A percentile compares a stretch with the other conserved stretches of the same genome.
Evolutionary conservation across 2,888 invertebrate genomes (phyloP).

Genomic region (Ligdia adustata): DNA sequence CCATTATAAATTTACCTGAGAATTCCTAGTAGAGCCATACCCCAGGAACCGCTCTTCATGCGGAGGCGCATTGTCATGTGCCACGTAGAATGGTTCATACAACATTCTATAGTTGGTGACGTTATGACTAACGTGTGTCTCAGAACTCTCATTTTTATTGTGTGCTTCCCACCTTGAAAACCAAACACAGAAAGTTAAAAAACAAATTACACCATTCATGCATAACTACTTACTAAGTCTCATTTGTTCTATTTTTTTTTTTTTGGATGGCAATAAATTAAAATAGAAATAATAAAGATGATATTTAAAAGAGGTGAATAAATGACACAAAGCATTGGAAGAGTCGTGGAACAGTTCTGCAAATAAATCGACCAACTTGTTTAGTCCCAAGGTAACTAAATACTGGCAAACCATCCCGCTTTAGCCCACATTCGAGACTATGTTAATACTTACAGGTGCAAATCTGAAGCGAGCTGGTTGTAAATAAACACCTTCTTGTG

Average conservation of each 20-base stretch:
- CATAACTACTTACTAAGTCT: too few species aligned
- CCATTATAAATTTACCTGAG: slow-evolving; percentile 92
- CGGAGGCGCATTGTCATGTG: slow-evolving; percentile 90
- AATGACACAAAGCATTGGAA: too few species aligned
- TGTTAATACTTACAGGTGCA: background rate
- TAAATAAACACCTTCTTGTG: slow-evolving; percentile 96
- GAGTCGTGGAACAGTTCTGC: too few species aligned
- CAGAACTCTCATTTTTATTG: slow-evolving; percentile 82
- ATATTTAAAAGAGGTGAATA: background rate
- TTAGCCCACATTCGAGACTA: too few species aligned
- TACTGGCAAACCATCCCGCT: background rate
- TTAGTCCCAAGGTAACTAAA: background rate
- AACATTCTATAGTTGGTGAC: slow-evolving; percentile 93
- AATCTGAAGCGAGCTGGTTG: slow-evolving; percentile 70
- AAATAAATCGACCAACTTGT: background rate
- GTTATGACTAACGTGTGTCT: slow-evolving; percentile 91
- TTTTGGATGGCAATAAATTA: too few species aligned
- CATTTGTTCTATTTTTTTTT: too few species aligned
- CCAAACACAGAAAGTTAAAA: background rate
- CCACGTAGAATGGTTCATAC: slow-evolving; percentile 96
- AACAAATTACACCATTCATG: background rate
- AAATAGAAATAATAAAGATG: background rate
- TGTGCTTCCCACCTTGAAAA: slow-evolving; percentile 84
- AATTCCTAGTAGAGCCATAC: slow-evolving; percentile 96
- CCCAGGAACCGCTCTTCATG: slow-evolving; percentile 96